Evolutionary conservation across 2,797 vertebrate species (phyloP), one percentile per base, ranked within the genome.

Genomic region (Trematomus bernacchii): DNA sequence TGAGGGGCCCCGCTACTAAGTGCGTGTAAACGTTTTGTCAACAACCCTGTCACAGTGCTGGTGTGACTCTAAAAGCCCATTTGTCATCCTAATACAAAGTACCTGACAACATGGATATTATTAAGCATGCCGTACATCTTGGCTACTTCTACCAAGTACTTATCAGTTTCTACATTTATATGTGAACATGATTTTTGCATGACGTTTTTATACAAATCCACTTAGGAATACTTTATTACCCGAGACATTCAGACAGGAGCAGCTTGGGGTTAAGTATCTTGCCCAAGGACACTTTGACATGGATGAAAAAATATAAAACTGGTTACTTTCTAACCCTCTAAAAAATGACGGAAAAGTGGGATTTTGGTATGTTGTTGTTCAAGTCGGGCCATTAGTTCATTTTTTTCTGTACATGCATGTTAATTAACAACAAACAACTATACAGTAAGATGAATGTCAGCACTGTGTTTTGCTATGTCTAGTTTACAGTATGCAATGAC

Each of bases 21-120:
- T 53, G 66, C 53, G 64, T 66, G 70, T 71, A 73, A 80, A 76
- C 53, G 57, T 65, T 83, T 70, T 79, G 66, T 79, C 77, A 79
- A 70, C 66, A 79, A 60, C 71, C n/a, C 48, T 54, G 40, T 27
- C 42, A 52, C 13, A 69, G 18, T 33, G 59, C 42, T 19, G 23
- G 53, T 12, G 8, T 40, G 13, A 43, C 8, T 16, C 23, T 40
- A 16, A 60, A 50, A 67, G 23, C 3, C 23, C 4, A 37, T 48
- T 48, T 12, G 33, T 33, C 16, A 44, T 44, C 27, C 13, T 13
- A 43, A 51, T 18, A 18, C 16, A 21, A 73, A 16, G 21, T 37
- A 37, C 33, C 33, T 37, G 33, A 37, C 33, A 37, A 12, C 11
- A 33, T 48, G 3, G 13, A 11, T 33, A 14, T 30, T 6, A 51